These are phyloP conservation scores for Lacerta viridis DNA, from an alignment of 2,797 vertebrate genomes.

Conservation along the genomic window DNA sequence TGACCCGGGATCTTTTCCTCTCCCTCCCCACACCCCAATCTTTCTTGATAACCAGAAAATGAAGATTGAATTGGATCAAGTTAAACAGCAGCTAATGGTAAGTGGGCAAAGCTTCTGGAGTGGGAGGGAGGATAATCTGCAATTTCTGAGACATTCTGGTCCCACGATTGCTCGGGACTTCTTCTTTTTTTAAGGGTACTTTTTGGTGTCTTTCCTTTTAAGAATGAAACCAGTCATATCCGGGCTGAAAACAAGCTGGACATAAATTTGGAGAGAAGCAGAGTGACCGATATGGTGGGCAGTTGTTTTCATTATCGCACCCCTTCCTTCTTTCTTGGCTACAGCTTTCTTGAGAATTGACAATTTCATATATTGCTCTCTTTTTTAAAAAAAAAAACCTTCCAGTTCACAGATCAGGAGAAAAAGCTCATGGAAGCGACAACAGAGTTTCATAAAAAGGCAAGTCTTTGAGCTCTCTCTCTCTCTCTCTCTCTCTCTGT, in stretches of 20 bases:
- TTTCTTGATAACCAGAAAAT: constrained; percentile 87
- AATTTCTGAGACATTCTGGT: not conserved
- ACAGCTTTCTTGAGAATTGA: constrained; percentile 11
- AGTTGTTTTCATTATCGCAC: not conserved
- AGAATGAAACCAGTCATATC: constrained; percentile 91
- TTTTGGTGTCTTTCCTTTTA: constrained; percentile 60
- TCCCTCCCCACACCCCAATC: not conserved
- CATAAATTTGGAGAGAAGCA: constrained; percentile 94
- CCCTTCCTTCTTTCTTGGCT: not conserved
- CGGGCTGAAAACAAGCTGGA: constrained; percentile 92
- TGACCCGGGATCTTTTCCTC: not conserved
- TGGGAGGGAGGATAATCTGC: too few relatives aligned
- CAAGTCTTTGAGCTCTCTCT: constrained; percentile 62
- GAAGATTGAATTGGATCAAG: constrained; percentile 93
- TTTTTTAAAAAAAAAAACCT: constrained; percentile 48
- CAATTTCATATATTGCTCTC: constrained; percentile 6
- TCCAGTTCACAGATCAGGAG: constrained; percentile 95
- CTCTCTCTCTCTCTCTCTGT: not conserved
- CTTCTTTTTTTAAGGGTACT: not conserved
- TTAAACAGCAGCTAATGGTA: constrained; percentile 89
- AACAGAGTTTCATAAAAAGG: constrained; percentile 92
- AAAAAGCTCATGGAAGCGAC: constrained; percentile 92
- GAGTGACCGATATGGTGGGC: constrained; percentile 88
- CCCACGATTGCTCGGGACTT: too few relatives aligned
- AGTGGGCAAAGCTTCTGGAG: constrained; percentile 63